These are phyloP conservation scores for Pristionchus pacificus DNA, from an alignment of 1,140 invertebrate genomes.

Conservation along the genomic window DNA sequence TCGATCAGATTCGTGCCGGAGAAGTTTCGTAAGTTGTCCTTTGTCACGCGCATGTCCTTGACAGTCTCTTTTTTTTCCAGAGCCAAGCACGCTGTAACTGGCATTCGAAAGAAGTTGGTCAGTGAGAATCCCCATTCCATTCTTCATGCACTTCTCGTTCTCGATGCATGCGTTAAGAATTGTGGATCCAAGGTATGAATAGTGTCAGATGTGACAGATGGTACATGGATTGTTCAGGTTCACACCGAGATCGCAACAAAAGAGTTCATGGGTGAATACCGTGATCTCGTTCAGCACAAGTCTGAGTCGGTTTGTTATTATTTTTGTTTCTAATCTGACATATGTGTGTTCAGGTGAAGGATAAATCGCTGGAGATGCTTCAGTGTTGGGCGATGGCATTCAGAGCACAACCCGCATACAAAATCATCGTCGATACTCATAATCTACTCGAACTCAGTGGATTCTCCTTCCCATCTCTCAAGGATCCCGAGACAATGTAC, in stretches of 20 bases:
- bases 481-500: slow-evolving; percentile 98
- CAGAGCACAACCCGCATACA: slow-evolving; percentile 80
- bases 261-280: slow-evolving; percentile 91
- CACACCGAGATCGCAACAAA: slow-evolving; percentile 89
- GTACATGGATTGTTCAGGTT: slow-evolving; percentile 63
- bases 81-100: slow-evolving; percentile 44
- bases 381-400: slow-evolving; percentile 97
- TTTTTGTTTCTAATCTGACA: not conserved
- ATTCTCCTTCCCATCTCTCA: slow-evolving; percentile 82
- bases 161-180: slow-evolving; percentile 96
- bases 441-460: slow-evolving; percentile 59
- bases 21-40: slow-evolving; percentile 49
- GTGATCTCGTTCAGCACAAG: slow-evolving; percentile 54
- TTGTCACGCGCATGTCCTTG: slow-evolving; percentile 1
- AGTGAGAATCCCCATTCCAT: slow-evolving; percentile 50
- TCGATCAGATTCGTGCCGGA: slow-evolving; percentile 50
- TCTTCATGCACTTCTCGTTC: slow-evolving; percentile 63
- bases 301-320: slow-evolving; percentile 14
- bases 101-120: slow-evolving; percentile 49
- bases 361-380: slow-evolving; percentile 85
- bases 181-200: slow-evolving; percentile 69
- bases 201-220: not conserved
- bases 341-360: slow-evolving; percentile 66
- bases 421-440: slow-evolving; percentile 66
- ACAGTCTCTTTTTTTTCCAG: slow-evolving; percentile 31